phyloP scores from a whole-genome alignment of 2,888 invertebrate genomes.

The Stenichneumon culpator region DNA sequence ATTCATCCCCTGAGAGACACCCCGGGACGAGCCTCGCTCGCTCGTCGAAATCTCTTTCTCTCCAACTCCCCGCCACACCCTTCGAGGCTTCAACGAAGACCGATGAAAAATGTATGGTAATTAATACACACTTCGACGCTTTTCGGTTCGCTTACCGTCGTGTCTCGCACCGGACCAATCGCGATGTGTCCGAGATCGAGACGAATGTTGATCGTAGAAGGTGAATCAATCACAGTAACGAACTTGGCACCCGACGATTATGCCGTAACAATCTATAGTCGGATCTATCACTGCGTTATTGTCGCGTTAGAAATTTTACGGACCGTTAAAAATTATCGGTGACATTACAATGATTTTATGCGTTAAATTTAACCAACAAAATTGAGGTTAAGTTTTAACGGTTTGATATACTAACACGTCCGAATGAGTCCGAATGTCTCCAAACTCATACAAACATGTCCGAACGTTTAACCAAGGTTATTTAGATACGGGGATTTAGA shows the following conservation, averaged over 20 bases:
- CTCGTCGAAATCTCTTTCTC: background rate
- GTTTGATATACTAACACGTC: no score
- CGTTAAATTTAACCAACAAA: background rate
- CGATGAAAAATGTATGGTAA: constrained; percentile 38
- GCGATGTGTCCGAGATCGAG: no score
- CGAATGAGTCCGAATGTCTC: no score
- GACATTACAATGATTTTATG: no score
- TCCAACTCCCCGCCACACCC: constrained; percentile 58
- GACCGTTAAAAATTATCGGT: background rate
- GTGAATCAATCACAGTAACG: background rate
- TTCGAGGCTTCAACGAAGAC: constrained; percentile 37
- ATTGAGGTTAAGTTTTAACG: background rate
- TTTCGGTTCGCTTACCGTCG: background rate
- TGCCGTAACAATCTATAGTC: background rate
- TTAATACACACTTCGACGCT: background rate
- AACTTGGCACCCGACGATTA: background rate
- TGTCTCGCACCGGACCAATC: background rate
- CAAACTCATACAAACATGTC: no score
- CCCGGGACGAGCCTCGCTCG: background rate
- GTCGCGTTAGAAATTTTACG: no score
- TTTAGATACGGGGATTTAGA: background rate
- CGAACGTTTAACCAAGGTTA: background rate
- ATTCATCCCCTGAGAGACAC: constrained; percentile 18
- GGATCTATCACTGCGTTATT: background rate
- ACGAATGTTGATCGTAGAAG: background rate